These are phyloP conservation scores for Drosophila setifemur DNA, from an alignment of 1,140 invertebrate species.

Conservation along the genomic window DNA sequence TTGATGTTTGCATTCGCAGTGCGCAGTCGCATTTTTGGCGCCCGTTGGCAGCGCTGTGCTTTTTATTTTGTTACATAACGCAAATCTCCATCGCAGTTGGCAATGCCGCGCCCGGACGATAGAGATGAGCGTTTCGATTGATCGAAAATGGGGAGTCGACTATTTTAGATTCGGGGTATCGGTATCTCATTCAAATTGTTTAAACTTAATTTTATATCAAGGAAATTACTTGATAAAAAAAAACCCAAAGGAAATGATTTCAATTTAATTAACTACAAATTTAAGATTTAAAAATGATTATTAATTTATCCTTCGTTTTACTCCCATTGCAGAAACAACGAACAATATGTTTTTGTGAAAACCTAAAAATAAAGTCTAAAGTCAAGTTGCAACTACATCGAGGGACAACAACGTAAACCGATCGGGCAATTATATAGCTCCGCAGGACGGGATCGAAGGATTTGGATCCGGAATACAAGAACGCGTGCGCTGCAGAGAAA, in stretches of 20 bases:
- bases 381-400: slow-evolving; percentile 51
- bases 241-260: no score
- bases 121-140: slow-evolving; percentile 4
- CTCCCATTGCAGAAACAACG: slow-evolving; percentile 7
- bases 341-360: slow-evolving; percentile 17
- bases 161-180: neutral
- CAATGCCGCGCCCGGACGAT: slow-evolving; percentile 34
- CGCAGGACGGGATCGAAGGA: neutral
- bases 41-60: slow-evolving; percentile 28
- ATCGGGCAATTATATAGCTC: slow-evolving; percentile 13
- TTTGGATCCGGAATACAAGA: neutral
- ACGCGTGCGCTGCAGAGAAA: slow-evolving; percentile 4
- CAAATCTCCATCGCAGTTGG: slow-evolving; percentile 26
- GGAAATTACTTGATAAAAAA: no score
- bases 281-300: neutral
- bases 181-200: neutral
- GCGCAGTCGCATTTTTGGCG: slow-evolving; percentile 58
- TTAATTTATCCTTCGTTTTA: neutral
- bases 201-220: neutral
- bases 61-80: slow-evolving; percentile 53
- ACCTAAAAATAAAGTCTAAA: slow-evolving; percentile 29
- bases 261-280: neutral
- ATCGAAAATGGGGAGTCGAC: slow-evolving; percentile 1
- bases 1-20: slow-evolving; percentile 30
- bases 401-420: slow-evolving; percentile 31